These are phyloP conservation scores for Chelonus insularis DNA, from an alignment of 1,140 invertebrate genomes.

Conservation along the genomic window DNA sequence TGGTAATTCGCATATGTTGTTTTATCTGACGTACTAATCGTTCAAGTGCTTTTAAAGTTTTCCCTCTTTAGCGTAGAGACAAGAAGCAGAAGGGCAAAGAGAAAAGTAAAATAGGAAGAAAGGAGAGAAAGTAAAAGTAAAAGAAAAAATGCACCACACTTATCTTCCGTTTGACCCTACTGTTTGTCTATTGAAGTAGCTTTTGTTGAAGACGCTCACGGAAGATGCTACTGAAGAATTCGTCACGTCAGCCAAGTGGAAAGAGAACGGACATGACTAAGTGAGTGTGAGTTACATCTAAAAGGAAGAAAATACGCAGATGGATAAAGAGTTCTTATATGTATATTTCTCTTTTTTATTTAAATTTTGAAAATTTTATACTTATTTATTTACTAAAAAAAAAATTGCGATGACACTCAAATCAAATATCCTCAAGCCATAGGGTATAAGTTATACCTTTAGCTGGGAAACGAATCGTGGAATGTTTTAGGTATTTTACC, in stretches of 20 bases:
- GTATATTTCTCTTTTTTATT: neutral
- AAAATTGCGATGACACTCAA: neutral
- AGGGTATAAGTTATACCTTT: neutral
- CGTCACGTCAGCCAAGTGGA: conserved; percentile 7
- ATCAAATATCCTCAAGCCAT: neutral
- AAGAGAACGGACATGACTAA: conserved; percentile 9
- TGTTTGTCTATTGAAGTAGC: conserved; percentile 1
- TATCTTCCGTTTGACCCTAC: conserved; percentile 4
- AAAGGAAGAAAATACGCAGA: neutral
- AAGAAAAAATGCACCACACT: conserved; percentile 6
- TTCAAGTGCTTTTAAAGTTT: conserved; percentile 21
- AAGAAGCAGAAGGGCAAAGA: neutral
- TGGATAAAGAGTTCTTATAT: neutral
- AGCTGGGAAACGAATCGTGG: too few species aligned
- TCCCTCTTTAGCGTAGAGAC: conserved; percentile 11
- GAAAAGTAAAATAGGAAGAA: neutral
- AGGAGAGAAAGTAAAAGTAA: neutral
- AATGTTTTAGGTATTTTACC: neutral
- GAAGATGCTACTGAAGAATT: conserved; percentile 2
- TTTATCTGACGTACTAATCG: conserved; percentile 25
- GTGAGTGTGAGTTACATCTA: neutral
- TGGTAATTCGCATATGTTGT: neutral
- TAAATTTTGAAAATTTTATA: neutral
- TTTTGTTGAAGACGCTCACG: conserved; percentile 11
- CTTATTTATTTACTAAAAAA: neutral